Evolutionary conservation across 2,797 vertebrate genomes (phyloP).

Genomic region (Percopsis omiscomaycus): DNA sequence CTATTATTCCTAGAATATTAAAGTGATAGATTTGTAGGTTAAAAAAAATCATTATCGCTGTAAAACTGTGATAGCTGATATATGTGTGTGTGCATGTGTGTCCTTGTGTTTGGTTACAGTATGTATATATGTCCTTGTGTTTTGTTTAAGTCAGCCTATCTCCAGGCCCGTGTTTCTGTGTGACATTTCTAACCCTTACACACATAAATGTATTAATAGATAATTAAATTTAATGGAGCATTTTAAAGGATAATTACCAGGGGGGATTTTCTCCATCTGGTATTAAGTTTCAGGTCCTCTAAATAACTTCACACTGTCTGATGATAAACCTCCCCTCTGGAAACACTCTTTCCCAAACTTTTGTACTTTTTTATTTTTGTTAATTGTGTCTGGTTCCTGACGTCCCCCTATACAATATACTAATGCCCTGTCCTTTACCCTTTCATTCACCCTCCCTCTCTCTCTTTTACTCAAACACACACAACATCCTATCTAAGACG

Average conservation of each 20-base stretch:
- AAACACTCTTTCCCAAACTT: neutral
- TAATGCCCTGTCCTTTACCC: neutral
- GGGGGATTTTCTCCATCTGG: neutral
- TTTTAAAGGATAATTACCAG: neutral
- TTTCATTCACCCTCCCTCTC: neutral
- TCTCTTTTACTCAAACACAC: neutral
- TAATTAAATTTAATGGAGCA: slow-evolving; percentile 1
- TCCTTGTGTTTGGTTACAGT: neutral
- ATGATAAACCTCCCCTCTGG: neutral
- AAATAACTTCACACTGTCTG: neutral
- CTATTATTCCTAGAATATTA: too few relatives aligned
- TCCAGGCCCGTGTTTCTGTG: neutral
- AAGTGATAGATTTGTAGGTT: too few relatives aligned
- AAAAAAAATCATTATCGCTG: neutral
- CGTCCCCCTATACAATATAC: neutral
- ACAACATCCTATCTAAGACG: too few relatives aligned
- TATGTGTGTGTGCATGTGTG: slow-evolving; percentile 4
- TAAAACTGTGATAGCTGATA: neutral
- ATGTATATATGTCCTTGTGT: neutral
- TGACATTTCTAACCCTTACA: neutral
- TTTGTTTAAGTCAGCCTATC: neutral
- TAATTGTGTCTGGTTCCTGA: neutral
- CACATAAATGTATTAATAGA: slow-evolving; percentile 7
- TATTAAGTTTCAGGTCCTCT: neutral
- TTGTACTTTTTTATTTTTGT: neutral